These are phyloP conservation scores for Bombus breviceps DNA, from an alignment of 1,140 invertebrate species.

Conservation along the genomic window DNA sequence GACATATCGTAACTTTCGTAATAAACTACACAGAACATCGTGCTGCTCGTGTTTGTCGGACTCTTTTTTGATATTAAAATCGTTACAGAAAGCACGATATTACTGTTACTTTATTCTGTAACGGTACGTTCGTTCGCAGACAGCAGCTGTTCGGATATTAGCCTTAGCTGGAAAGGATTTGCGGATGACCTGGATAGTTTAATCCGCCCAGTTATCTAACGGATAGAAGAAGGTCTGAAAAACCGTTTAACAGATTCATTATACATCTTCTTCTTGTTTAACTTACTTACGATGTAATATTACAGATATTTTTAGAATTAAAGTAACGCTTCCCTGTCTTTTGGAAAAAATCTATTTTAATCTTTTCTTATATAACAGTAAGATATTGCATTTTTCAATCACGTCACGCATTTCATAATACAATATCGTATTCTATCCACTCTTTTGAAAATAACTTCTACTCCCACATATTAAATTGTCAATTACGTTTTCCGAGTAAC, in stretches of 20 bases:
- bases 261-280: too few relatives aligned
- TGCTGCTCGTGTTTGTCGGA: neutral
- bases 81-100: neutral
- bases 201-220: constrained; percentile 1
- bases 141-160: constrained; percentile 5
- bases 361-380: too few relatives aligned
- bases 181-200: constrained; percentile 9
- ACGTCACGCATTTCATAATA: neutral
- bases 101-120: neutral
- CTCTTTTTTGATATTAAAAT: constrained; percentile 24
- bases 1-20: neutral
- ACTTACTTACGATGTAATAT: neutral
- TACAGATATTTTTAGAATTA: neutral
- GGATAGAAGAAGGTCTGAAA: neutral
- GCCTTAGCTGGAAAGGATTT: neutral
- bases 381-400: too few relatives aligned
- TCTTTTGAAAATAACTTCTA: neutral
- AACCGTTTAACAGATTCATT: neutral
- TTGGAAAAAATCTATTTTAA: too few relatives aligned
- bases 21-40: neutral
- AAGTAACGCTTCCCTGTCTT: too few relatives aligned
- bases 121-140: neutral
- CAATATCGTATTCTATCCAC: neutral
- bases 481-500: neutral
- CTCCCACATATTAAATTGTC: neutral